A percentile compares a stretch with the other conserved stretches of the same genome.
Conservation (phyloP, 2,113 vertebrate genomes). For the Grallaria varia region DNA sequence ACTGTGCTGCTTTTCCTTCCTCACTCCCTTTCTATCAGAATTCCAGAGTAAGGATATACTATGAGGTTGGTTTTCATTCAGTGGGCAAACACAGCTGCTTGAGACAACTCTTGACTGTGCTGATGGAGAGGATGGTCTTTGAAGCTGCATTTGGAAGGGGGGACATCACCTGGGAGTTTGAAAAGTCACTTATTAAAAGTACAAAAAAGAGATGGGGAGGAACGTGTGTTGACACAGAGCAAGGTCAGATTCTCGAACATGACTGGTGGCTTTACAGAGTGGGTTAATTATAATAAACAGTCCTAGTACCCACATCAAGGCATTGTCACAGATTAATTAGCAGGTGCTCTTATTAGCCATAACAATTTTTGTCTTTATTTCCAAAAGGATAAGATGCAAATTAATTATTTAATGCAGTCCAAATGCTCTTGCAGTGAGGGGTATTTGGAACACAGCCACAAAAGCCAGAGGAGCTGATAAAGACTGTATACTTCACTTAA, state of each 20-base stretch:
- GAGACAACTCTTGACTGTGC: neutral
- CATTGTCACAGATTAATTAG: neutral
- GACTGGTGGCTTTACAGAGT: neutral
- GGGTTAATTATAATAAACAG: neutral
- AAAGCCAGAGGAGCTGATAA: neutral
- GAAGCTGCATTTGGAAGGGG: neutral
- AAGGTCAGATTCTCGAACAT: neutral
- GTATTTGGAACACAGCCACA: neutral
- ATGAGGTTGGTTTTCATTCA: neutral
- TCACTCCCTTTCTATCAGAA: neutral
- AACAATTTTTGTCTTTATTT: neutral
- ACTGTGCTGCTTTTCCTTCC: neutral
- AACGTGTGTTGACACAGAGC: neutral
- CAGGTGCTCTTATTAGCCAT: neutral
- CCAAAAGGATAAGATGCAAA: neutral
- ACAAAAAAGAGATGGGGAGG: neutral
- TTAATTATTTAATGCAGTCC: neutral
- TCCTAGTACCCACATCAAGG: neutral
- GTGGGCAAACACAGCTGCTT: neutral
- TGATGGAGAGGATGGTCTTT: neutral
- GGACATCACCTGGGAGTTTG: neutral
- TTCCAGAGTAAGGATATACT: neutral
- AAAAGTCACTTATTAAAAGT: neutral
- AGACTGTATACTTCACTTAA: neutral
- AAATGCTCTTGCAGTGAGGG: neutral